phyloP scores from a whole-genome alignment of 2,797 vertebrate genomes.

The Mallotus villosus region DNA sequence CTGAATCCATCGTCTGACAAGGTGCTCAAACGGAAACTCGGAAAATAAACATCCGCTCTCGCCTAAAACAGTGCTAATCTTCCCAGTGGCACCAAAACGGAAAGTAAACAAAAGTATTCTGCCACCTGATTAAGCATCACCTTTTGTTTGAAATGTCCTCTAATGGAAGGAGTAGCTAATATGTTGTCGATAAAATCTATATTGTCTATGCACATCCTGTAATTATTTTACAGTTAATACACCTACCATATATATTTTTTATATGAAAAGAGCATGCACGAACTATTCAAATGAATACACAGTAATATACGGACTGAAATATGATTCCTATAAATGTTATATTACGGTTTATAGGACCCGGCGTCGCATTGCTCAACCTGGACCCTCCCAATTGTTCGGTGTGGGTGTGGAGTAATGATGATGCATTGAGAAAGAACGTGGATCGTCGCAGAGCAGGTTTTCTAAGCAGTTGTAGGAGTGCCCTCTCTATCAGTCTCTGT shows the following conservation, averaged over 20 bases:
- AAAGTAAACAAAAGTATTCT: too few species aligned
- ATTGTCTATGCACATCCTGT: too few species aligned
- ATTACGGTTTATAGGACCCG: conserved; percentile 13
- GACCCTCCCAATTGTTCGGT: background rate
- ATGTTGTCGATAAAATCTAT: too few species aligned
- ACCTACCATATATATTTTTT: background rate
- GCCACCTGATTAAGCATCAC: background rate
- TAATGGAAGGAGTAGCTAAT: too few species aligned
- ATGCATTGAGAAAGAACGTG: conserved; percentile 34
- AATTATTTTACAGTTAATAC: background rate
- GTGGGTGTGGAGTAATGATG: conserved; percentile 35
- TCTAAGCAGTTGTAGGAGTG: conserved; percentile 13
- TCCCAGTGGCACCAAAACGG: too few species aligned
- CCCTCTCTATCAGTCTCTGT: background rate
- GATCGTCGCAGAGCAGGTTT: conserved; percentile 18
- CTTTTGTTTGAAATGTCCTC: background rate
- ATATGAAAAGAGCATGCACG: background rate
- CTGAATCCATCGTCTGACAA: background rate
- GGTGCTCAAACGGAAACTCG: background rate
- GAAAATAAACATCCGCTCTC: too few species aligned
- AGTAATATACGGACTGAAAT: background rate
- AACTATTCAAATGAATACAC: background rate
- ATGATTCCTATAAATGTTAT: background rate
- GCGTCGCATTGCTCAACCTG: background rate
- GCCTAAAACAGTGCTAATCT: too few species aligned